Conservation (phyloP, 2,113 vertebrate genomes). For the Hydrolagus affinis region DNA sequence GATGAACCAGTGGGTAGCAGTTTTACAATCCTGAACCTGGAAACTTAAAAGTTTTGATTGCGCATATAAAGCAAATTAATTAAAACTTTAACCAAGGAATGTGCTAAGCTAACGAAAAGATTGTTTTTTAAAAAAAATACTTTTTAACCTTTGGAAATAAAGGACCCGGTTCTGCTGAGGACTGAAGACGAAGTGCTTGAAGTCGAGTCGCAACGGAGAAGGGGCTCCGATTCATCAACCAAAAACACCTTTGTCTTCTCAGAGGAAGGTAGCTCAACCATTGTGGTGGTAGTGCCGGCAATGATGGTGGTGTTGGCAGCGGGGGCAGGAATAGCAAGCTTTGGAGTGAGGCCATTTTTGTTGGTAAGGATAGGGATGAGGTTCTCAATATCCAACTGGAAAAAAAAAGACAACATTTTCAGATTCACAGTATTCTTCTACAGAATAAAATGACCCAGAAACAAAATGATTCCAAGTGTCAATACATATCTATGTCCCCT, state of each 20-base stretch:
- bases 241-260: slow-evolving; percentile 88
- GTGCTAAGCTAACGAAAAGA: neutral
- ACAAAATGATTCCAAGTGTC: neutral
- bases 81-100: neutral
- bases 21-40: no score
- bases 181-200: slow-evolving; percentile 85
- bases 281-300: slow-evolving; percentile 50
- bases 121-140: neutral
- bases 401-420: slow-evolving; percentile 17
- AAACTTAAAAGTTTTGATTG: neutral
- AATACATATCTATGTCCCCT: no score
- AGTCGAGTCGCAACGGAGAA: slow-evolving; percentile 91
- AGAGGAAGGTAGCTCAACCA: slow-evolving; percentile 71
- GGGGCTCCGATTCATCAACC: slow-evolving; percentile 83
- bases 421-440: neutral
- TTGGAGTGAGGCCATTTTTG: slow-evolving; percentile 60
- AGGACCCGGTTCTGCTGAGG: slow-evolving; percentile 87
- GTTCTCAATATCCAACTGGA: slow-evolving; percentile 79
- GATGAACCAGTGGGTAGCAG: no score
- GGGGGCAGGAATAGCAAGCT: slow-evolving; percentile 34
- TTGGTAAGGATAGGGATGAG: slow-evolving; percentile 67
- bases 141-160: slow-evolving; percentile 93
- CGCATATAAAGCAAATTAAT: neutral
- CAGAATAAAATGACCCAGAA: neutral
- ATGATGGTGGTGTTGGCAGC: no score